A percentile compares a stretch with the other conserved stretches of the same genome.
These are phyloP conservation scores for Cuculus canorus DNA, from an alignment of 2,797 vertebrate genomes.

Conservation along the genomic window DNA sequence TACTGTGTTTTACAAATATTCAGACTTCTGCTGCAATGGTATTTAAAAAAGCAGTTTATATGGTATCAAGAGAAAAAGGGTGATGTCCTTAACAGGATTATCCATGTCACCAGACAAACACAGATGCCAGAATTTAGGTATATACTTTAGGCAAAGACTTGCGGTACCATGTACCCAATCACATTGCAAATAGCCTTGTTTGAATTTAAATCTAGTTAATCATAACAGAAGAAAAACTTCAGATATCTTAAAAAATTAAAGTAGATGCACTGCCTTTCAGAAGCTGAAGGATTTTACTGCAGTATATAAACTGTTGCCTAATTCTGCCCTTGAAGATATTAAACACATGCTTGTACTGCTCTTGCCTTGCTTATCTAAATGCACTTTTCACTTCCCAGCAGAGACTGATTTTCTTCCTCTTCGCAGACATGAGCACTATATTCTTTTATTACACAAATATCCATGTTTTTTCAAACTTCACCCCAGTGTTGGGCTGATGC, in stretches of 20 bases:
- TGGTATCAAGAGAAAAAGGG: slow-evolving; percentile 16
- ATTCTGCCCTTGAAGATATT: background rate
- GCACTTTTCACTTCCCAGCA: background rate
- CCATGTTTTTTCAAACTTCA: background rate
- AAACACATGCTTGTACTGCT: background rate
- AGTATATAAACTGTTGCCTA: background rate
- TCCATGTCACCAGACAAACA: background rate
- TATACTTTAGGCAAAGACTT: background rate
- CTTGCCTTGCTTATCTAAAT: background rate
- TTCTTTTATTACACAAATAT: background rate
- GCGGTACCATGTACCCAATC: background rate
- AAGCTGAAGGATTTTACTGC: background rate
- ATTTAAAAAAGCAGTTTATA: background rate
- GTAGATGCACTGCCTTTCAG: background rate
- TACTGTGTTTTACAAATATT: background rate
- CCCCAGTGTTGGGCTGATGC: background rate
- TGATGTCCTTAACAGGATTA: slow-evolving; percentile 19
- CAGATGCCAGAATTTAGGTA: background rate
- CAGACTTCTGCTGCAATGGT: background rate
- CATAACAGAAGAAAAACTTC: background rate
- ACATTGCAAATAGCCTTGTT: background rate
- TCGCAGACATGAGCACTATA: background rate
- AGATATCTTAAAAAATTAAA: background rate
- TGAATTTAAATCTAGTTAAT: background rate
- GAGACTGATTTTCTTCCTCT: background rate